Evolutionary conservation across 2,888 invertebrate genomes (phyloP).

Genomic region (Torymus tubicola): DNA sequence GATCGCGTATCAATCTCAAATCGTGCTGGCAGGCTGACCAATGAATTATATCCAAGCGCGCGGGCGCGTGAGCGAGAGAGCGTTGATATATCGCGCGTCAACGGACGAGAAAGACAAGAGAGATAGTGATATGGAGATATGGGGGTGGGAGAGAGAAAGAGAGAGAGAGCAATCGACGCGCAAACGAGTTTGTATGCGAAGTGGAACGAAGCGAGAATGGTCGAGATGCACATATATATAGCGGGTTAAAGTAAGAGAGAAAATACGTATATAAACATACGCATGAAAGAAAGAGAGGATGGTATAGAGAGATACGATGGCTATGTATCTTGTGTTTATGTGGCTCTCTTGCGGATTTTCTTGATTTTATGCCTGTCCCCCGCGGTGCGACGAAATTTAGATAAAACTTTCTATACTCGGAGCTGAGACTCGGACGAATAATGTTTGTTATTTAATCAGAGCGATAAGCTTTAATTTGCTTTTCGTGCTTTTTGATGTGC

Average conservation of each 20-base stretch:
- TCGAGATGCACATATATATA: neutral
- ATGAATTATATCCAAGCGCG: constrained; percentile 32
- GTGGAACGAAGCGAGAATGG: constrained; percentile 7
- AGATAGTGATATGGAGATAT: neutral
- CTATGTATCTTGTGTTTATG: constrained; percentile 41
- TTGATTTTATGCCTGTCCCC: constrained; percentile 17
- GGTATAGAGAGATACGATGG: neutral
- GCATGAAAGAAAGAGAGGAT: neutral
- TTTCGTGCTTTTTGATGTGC: constrained; percentile 12
- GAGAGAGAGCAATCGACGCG: neutral
- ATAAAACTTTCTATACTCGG: constrained; percentile 8
- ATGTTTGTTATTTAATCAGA: neutral
- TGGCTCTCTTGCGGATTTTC: constrained; percentile 31
- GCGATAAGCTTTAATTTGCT: constrained; percentile 31
- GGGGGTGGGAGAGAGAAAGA: neutral
- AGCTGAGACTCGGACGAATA: too few relatives aligned
- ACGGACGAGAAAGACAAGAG: neutral
- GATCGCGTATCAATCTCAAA: constrained; percentile 40
- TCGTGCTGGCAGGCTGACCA: constrained; percentile 1
- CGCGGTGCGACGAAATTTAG: constrained; percentile 25
- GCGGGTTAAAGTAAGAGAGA: neutral
- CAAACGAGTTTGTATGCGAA: neutral
- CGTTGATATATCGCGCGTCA: neutral
- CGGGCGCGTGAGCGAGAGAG: too few relatives aligned
- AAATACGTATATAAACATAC: constrained; percentile 28